Evolutionary conservation across 2,797 vertebrate species (phyloP), one percentile per base, ranked within the genome.

Genomic region (Protosalanx chinensis): DNA sequence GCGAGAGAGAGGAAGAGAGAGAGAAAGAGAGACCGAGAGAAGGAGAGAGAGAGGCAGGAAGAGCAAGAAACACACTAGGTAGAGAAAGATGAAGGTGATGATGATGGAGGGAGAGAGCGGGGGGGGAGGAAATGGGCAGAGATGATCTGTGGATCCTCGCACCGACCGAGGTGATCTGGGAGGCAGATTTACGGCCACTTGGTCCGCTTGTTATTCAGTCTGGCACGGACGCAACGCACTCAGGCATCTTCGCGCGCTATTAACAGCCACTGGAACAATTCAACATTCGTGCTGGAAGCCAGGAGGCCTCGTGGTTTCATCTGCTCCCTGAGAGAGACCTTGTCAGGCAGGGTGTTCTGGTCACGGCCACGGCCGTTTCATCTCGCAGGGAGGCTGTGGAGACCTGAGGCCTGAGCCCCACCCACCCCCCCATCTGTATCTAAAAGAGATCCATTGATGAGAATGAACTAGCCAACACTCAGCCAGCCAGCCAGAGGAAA

Each of bases 201-300:
- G 65, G 15, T 64, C 73, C 65, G 32, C 62, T 72, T 76, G 49
- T 66, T 79, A 71, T 71, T 77, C 62, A 77, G 33, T 49, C 62
- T 70, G 70, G 20, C 41, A 73, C 69, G 37, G 70, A 56, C 68
- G 33, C 60, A 67, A 37, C 70, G 70, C 59, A 56, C 49, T 29
- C 18, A 57, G 66, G 51, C 67, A 78, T 74, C 64, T 79, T 18
- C n/a, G 18, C n/a, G 51, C 49, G 15, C 57, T 67, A 64, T 67
- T 64, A 75, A 67, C 67, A 64, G 56, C 37, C 33, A 33, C 23
- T 64, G 65, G 18, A 49, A 65, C 56, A 41, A 75, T 77, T 27
- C 23, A 27, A 1, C 23, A 27, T 27, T 27, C 23, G 23, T 27
- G 23, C 23, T 27, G 23, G 23, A 27, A 27, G 23, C 23, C 23